Percentiles rank a stretch among this genome's conserved stretches.
These are phyloP conservation scores for human DNA, from an alignment of 2,113 vertebrate species.

Conservation along the genomic window DNA sequence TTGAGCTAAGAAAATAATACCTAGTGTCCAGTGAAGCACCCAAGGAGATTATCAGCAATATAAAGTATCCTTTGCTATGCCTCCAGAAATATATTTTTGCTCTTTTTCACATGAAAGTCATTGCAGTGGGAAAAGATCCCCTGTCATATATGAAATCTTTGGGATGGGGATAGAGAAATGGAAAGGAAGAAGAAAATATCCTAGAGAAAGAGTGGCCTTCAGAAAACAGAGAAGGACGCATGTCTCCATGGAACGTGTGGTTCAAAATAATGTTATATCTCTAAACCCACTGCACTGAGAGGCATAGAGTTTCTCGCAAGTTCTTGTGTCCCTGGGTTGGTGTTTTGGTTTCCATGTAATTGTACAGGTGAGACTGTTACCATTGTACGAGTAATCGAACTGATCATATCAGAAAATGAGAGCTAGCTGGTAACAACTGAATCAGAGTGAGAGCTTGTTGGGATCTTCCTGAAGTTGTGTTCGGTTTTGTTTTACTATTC, in stretches of 20 bases:
- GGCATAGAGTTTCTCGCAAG: not conserved
- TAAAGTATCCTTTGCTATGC: conserved; percentile 42
- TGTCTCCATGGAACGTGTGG: not conserved
- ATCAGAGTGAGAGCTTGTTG: not conserved
- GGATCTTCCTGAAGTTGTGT: not conserved
- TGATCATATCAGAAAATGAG: conserved; percentile 71
- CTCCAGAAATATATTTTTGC: not conserved
- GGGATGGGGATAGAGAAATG: not conserved
- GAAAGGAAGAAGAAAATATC: not conserved
- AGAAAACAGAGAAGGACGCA: not conserved
- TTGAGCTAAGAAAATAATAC: conserved; percentile 75
- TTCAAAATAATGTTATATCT: not conserved
- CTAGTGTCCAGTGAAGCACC: conserved; percentile 58
- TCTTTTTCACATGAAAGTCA: not conserved
- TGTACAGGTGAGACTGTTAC: conserved; percentile 26
- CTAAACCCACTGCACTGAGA: not conserved
- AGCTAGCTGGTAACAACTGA: not conserved
- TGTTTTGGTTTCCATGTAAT: not conserved
- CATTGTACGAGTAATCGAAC: conserved; percentile 56
- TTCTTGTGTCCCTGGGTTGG: not conserved
- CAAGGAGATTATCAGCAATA: conserved; percentile 39
- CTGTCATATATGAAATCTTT: not conserved
- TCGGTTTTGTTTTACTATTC: conserved; percentile 22
- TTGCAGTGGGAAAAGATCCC: not conserved
- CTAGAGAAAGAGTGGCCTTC: not conserved